Conservation (phyloP, 2,888 invertebrate species). For the Mayetiola destructor region DNA sequence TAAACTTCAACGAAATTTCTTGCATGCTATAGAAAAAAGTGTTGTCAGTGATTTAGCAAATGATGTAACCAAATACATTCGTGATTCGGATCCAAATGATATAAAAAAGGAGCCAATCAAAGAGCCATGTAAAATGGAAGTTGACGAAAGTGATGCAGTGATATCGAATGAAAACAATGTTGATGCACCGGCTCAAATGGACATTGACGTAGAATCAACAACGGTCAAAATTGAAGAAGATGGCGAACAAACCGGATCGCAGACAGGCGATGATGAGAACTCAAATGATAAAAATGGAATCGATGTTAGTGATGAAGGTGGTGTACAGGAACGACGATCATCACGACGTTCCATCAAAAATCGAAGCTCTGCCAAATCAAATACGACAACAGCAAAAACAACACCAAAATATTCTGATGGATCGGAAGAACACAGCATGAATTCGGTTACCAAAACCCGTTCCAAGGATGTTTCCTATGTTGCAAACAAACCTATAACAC, state of each 20-base stretch:
- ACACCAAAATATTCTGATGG: background rate
- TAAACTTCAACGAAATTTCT: slow-evolving; percentile 37
- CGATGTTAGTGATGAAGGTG: background rate
- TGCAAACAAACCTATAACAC: slow-evolving; percentile 19
- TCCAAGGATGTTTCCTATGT: background rate
- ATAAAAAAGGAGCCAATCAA: slow-evolving; percentile 17
- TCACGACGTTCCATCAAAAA: background rate
- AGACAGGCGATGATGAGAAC: background rate
- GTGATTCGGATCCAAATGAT: slow-evolving; percentile 16
- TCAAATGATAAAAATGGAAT: background rate
- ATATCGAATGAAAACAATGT: slow-evolving; percentile 17
- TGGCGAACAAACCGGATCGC: background rate
- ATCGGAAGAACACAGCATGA: background rate
- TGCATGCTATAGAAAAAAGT: slow-evolving; percentile 41
- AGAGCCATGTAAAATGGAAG: slow-evolving; percentile 7
- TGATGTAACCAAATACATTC: slow-evolving; percentile 16
- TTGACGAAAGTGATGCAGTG: background rate
- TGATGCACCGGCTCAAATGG: background rate
- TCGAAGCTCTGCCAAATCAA: background rate
- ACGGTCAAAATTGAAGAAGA: background rate
- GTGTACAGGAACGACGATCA: background rate
- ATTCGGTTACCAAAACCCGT: background rate
- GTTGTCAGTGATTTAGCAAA: slow-evolving; percentile 25
- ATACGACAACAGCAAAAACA: background rate
- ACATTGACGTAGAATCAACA: background rate